Conservation (phyloP, 2,888 invertebrate species). For the Nomada fucata region DNA sequence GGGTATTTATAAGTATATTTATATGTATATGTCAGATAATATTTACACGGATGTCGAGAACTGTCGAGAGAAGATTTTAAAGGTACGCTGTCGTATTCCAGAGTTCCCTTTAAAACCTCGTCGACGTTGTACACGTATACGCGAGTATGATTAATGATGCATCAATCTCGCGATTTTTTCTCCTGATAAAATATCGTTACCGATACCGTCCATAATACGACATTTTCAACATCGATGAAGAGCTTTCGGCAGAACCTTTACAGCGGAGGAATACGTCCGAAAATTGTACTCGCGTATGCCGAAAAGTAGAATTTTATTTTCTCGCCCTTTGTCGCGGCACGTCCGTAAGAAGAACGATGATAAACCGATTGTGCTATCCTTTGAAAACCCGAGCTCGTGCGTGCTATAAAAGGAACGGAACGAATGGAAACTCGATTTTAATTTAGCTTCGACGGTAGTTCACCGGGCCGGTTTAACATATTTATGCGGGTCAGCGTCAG, state of each 20-base stretch:
- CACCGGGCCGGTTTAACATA: conserved; percentile 53
- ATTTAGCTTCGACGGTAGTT: conserved; percentile 61
- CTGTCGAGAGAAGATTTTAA: too few relatives aligned
- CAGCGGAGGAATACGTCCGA: conserved; percentile 6
- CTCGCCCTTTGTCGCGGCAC: not conserved
- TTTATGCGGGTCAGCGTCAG: conserved; percentile 66
- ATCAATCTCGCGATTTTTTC: conserved; percentile 27
- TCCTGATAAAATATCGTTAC: conserved; percentile 44
- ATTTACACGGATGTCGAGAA: too few relatives aligned
- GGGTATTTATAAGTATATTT: too few relatives aligned
- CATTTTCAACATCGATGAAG: conserved; percentile 31
- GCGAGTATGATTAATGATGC: conserved; percentile 27
- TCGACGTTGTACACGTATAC: not conserved
- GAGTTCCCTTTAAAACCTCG: not conserved
- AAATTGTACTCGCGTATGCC: conserved; percentile 1
- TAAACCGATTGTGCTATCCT: conserved; percentile 25
- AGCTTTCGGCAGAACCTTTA: conserved; percentile 18
- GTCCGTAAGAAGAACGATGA: not conserved
- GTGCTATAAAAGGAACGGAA: conserved; percentile 50
- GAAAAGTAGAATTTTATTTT: conserved; percentile 24
- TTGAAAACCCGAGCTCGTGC: not conserved
- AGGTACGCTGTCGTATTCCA: not conserved
- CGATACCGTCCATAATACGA: conserved; percentile 26
- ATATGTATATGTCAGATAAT: too few relatives aligned
- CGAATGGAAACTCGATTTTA: conserved; percentile 65